Evolutionary conservation across 2,113 vertebrate species (phyloP).

Genomic region (Indicator indicator): DNA sequence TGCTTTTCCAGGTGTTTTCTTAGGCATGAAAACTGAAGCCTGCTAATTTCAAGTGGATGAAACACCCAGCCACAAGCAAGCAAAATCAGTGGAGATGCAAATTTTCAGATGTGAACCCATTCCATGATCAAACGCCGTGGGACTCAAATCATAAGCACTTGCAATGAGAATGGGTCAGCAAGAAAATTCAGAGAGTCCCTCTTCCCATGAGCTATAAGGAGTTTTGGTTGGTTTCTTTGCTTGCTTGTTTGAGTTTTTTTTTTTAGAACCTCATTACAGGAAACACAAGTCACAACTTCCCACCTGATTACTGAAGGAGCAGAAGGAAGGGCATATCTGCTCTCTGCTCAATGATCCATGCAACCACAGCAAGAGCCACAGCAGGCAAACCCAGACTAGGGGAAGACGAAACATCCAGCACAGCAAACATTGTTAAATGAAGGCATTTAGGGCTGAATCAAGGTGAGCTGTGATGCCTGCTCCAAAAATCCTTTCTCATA

Average conservation of each 20-base stretch:
- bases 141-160: neutral
- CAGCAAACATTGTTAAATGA: conserved; percentile 62
- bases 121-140: neutral
- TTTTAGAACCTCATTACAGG: conserved; percentile 45
- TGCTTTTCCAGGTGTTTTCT: neutral
- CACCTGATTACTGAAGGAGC: conserved; percentile 62
- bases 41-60: neutral
- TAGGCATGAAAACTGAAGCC: neutral
- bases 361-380: conserved; percentile 56
- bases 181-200: neutral
- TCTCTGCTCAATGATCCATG: conserved; percentile 74
- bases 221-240: neutral
- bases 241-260: neutral
- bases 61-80: neutral
- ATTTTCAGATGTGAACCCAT: neutral
- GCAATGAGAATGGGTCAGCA: neutral
- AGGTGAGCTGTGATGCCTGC: conserved; percentile 63
- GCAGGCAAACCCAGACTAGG: conserved; percentile 56
- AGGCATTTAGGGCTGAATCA: conserved; percentile 62
- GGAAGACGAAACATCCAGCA: conserved; percentile 57
- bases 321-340: conserved; percentile 65
- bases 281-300: conserved; percentile 60
- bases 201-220: neutral
- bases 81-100: neutral
- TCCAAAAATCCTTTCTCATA: conserved; percentile 38